Base-by-base conservation (phyloP, 2,888 invertebrate species). In the Heliconius hortense region DNA sequence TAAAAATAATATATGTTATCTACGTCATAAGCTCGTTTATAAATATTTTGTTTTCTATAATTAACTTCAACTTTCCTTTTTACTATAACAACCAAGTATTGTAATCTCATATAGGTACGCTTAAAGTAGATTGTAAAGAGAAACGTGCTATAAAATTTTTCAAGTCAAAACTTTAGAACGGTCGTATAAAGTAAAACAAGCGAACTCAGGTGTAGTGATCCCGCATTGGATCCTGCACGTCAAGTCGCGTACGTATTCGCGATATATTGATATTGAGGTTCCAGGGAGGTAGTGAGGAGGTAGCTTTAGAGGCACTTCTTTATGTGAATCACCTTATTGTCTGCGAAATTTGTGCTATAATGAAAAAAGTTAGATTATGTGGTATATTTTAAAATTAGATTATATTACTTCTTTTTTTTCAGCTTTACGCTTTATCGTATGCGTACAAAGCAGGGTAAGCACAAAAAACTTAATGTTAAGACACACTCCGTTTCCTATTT, bases 171-270 rank as follows among this genome's bases (percentile, higher is more conserved):
- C 75, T 77, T 70, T 77, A 76, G 70, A 76, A 64, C 73, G 76
- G 72, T 71, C 71, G 64, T 72, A 77, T 79, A 79, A 79, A 74
- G 75, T 73, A 74, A 79, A 74, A 75, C 72, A 75, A 74, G 76
- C 28, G 74, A 76, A 70, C 80, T 80, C 79, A 80, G 80, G 80
- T 80, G 80, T 76, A 77, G 76, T 64, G 67, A 66, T 79, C 72
- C 71, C 68, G 74, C 72, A 76, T 80, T 76, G 75, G 75, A 78
- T 80, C 75, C 76, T 72, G 70, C 71, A 74, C 73, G 75, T 78
- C 73, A 71, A 28, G 60, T 53, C 69, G 67, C 48, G 71, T 76
- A 67, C 72, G 72, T 73, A 66, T 73, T 77, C 59, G 62, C 76
- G 76, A 77, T 79, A 76, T 79, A 79, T 76, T 76, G 77, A 73